A percentile compares a stretch with the other conserved stretches of the same genome.
Conservation (phyloP, 2,797 vertebrate species). For the Urophycis tenuis region DNA sequence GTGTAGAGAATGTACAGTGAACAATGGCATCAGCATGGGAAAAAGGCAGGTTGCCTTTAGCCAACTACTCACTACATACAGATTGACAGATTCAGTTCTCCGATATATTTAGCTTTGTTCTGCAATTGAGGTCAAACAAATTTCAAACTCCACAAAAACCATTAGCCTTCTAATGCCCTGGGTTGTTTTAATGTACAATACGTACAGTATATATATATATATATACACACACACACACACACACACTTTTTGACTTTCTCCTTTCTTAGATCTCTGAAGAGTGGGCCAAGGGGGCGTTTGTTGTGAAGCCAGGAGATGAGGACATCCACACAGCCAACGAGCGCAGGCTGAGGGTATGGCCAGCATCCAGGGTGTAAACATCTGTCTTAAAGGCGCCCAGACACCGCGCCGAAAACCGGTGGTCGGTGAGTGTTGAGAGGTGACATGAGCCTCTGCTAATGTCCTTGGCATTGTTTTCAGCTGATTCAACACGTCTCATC, state of each 20-base stretch:
- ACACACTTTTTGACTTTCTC: too few species aligned
- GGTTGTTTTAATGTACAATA: too few species aligned
- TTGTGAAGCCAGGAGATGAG: constrained; percentile 78
- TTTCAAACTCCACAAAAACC: too few species aligned
- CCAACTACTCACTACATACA: constrained; percentile 17
- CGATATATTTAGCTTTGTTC: neutral
- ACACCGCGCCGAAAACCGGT: too few species aligned
- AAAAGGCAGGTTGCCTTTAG: constrained; percentile 34
- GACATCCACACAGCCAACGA: constrained; percentile 95
- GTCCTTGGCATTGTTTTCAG: too few species aligned
- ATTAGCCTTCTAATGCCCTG: too few species aligned
- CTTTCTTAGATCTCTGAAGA: constrained; percentile 79
- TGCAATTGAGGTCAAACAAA: neutral
- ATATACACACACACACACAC: too few species aligned
- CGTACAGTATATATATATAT: neutral
- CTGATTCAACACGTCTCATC: too few species aligned
- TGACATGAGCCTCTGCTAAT: too few species aligned
- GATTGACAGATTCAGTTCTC: neutral
- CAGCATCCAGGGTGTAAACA: neutral
- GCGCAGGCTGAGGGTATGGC: constrained; percentile 83
- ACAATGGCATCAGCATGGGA: constrained; percentile 54
- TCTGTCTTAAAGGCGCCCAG: too few species aligned
- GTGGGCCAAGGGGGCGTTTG: constrained; percentile 77
- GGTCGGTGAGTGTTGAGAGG: too few species aligned
- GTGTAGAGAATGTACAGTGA: constrained; percentile 28